Percentiles rank a stretch among this genome's conserved stretches.
Conservation (phyloP, 1,140 invertebrate species). For the Brachionus sp. region DNA sequence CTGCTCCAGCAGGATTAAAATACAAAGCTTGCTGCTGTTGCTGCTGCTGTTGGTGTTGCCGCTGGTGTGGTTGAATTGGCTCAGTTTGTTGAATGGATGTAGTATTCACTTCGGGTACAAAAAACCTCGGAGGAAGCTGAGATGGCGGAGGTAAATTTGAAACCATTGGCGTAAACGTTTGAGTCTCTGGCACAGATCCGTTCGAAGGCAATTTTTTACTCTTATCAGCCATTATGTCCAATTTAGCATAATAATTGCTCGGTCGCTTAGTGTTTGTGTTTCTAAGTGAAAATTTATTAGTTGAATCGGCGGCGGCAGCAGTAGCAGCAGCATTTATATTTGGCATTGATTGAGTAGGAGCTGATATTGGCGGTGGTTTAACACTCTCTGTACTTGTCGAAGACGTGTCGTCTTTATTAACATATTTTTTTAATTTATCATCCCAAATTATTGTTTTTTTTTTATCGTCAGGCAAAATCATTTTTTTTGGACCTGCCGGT, state of each 20-base stretch:
- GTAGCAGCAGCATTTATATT: no score
- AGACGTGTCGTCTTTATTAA: neutral
- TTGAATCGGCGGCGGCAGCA: neutral
- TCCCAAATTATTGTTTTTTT: slow-evolving; percentile 44
- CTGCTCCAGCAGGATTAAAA: neutral
- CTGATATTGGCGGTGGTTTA: neutral
- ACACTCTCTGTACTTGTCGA: neutral
- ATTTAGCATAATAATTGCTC: slow-evolving; percentile 27
- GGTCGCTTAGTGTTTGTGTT: neutral
- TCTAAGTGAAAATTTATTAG: slow-evolving; percentile 37
- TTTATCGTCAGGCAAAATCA: slow-evolving; percentile 33
- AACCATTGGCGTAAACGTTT: neutral
- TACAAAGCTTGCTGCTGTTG: neutral
- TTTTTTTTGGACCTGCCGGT: slow-evolving; percentile 18
- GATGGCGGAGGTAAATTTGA: slow-evolving; percentile 29
- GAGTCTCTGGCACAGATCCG: neutral
- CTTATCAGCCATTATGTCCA: slow-evolving; percentile 39
- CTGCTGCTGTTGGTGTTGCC: neutral
- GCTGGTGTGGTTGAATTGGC: neutral
- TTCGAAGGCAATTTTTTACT: neutral
- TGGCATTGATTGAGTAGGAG: neutral
- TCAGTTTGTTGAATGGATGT: neutral
- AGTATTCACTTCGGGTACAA: neutral
- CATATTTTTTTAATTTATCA: slow-evolving; percentile 43
- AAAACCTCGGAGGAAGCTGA: slow-evolving; percentile 36